Percentiles rank a stretch among this genome's conserved stretches.
These are phyloP conservation scores for Catostylus mosaicus DNA, from an alignment of 30 jellyfish, hydroid and myxozoan species.

Conservation along the genomic window DNA sequence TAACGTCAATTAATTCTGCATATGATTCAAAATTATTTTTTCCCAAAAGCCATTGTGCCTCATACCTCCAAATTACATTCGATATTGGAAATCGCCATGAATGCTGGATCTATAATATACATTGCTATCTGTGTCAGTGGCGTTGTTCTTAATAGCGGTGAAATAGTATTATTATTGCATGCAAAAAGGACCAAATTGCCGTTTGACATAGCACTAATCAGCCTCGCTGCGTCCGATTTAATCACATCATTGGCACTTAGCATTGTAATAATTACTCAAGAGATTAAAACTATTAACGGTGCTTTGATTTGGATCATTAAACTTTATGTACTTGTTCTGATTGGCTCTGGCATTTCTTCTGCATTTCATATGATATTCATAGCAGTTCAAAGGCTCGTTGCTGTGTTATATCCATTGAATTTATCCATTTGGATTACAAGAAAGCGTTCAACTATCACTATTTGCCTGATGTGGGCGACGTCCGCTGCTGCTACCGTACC, in stretches of 20 bases:
- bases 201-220: neutral
- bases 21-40: too few relatives aligned
- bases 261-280: too few relatives aligned
- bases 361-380: slow-evolving; percentile 15
- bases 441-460: neutral
- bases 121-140: neutral
- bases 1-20: neutral
- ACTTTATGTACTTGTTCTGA: neutral
- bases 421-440: neutral
- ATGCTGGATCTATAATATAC: too few relatives aligned
- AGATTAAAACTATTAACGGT: too few relatives aligned
- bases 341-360: neutral
- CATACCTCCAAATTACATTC: too few relatives aligned
- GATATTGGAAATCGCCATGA: too few relatives aligned
- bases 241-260: neutral
- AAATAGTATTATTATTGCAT: neutral
- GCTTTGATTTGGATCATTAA: neutral
- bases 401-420: slow-evolving; percentile 8
- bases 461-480: neutral
- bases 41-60: neutral
- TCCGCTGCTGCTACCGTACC: neutral
- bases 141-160: neutral
- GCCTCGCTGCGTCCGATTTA: slow-evolving; percentile 7
- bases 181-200: neutral
- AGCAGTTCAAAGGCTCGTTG: slow-evolving; percentile 24